Base-by-base conservation (phyloP, 2,797 vertebrate genomes). In the Microctenopoma stevenorrisi region DNA sequence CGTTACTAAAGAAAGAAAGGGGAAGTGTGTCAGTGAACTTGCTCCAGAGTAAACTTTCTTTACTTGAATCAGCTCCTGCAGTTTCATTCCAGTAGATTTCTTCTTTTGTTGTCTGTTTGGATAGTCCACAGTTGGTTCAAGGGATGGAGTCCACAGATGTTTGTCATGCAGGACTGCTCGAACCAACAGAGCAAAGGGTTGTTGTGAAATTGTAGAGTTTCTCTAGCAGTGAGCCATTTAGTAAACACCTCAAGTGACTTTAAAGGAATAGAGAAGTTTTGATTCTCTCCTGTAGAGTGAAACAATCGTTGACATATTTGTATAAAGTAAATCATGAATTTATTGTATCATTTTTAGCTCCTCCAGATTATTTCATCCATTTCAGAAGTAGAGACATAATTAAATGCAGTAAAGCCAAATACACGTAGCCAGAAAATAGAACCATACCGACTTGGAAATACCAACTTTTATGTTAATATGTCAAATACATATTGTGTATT, bases 11-110 rank as follows among this genome's bases (percentile, higher is more conserved):
- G 72, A 88, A 79, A 88, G 82, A 83, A 71, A 66, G 18, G 37
- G 86, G 88, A 90, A 90, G 81, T 83, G 81, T 84, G 81, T 76
- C 55, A 70, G 76, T 44, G 68, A 82, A 86, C 13, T 79, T 76
- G 73, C 60, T 74, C 72, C 65, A 85, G 40, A 74, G 75, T 85
- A 72, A 89, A 87, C 85, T 83, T 83, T 83, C 63, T 82, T 74
- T 52, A 40, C 52, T 78, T 57, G 44, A 68, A 44, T 88, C 75
- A 82, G 70, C 66, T 63, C 26, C 25, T 4, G 50, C 73, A 22
- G 61, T 82, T 35, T 54, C 43, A 22, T 54, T 48, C 1, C 7
- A 70, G 49, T 9, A 64, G 62, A 43, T 74, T 84, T 82, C 66
- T 69, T 65, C 68, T 73, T n/a, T 18, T 69, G 64, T 72, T 49